These are phyloP conservation scores for Polypedilum vanderplanki DNA, from an alignment of 1,140 invertebrate genomes.

Conservation along the genomic window DNA sequence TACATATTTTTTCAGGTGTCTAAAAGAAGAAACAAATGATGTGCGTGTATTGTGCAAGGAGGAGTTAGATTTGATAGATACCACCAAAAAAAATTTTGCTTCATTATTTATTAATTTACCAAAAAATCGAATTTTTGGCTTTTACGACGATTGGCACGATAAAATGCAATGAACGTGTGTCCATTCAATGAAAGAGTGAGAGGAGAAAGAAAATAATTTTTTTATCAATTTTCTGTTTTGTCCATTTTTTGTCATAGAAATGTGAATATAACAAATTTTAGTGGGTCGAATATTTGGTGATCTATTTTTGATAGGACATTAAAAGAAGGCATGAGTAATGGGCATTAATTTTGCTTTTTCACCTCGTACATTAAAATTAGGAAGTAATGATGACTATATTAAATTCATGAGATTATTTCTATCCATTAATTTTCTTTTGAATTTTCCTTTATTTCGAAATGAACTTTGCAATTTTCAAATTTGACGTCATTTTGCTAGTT, in stretches of 20 bases:
- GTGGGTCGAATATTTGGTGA: neutral
- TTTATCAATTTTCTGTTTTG: constrained; percentile 27
- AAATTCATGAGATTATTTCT: too few species aligned
- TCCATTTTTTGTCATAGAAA: constrained; percentile 29
- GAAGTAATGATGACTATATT: too few species aligned
- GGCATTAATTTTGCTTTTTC: too few species aligned
- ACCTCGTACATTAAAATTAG: too few species aligned
- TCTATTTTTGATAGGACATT: neutral
- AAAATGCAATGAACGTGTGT: constrained; percentile 8
- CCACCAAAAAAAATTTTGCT: neutral
- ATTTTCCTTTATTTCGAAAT: too few species aligned
- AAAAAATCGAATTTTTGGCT: constrained; percentile 25
- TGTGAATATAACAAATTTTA: neutral
- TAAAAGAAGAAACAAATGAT: constrained; percentile 2
- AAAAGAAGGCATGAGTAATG: too few species aligned
- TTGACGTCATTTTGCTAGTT: too few species aligned
- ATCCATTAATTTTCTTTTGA: too few species aligned
- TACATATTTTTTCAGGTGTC: neutral
- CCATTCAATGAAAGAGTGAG: too few species aligned
- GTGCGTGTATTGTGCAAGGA: constrained; percentile 16
- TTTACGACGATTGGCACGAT: constrained; percentile 22
- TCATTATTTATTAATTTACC: constrained; percentile 28
- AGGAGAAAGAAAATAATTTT: neutral
- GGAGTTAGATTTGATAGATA: constrained; percentile 6
- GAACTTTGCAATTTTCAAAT: too few species aligned